Evolutionary conservation across 2,888 invertebrate genomes (phyloP).

Genomic region (Gonocerus acuteangulatus): DNA sequence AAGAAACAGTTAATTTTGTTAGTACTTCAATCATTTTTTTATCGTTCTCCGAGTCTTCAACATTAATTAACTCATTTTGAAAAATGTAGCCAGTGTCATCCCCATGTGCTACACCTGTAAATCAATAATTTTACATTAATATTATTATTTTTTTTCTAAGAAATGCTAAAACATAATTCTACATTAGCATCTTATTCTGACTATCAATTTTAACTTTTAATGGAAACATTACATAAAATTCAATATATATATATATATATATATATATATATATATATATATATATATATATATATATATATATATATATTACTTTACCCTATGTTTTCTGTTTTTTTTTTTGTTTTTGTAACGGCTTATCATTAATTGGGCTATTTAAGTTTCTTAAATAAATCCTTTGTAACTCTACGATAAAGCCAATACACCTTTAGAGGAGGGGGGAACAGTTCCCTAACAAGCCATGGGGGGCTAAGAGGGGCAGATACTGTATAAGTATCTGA

Average conservation of each 20-base stretch:
- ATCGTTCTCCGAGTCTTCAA: constrained; percentile 1
- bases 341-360: no score
- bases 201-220: no score
- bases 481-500: no score
- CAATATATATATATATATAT: not conserved
- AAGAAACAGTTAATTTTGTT: not conserved
- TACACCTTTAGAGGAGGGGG: no score
- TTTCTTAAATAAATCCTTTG: no score
- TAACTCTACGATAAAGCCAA: no score
- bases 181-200: no score
- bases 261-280: not conserved
- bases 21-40: constrained; percentile 5
- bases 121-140: not conserved
- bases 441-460: no score
- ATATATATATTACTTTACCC: not conserved
- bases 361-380: no score
- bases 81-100: constrained; percentile 18
- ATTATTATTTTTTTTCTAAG: not conserved
- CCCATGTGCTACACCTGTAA: constrained; percentile 5
- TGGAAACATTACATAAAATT: not conserved
- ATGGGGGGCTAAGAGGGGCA: no score
- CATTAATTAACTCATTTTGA: constrained; percentile 2
- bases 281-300: not conserved
- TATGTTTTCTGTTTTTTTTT: no score
- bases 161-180: not conserved